Evolutionary conservation across 2,113 vertebrate species (phyloP).

Genomic region (Polypterus senegalus): DNA sequence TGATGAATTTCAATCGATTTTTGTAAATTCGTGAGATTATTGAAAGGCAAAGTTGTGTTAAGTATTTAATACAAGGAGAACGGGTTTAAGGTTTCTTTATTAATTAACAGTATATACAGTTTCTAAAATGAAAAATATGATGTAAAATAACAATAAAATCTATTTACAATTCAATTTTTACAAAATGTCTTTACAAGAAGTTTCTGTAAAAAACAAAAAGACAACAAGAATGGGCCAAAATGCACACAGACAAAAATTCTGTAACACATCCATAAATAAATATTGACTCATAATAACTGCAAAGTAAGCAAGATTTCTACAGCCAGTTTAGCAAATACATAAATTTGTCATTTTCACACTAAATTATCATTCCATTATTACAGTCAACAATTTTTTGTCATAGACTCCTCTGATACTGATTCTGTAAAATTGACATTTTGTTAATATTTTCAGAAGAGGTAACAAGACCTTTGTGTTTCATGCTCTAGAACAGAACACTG

Average conservation of each 20-base stretch:
- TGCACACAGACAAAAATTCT: conserved; percentile 45
- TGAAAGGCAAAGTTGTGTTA: background rate
- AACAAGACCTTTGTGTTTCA: conserved; percentile 55
- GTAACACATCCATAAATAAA: conserved; percentile 89
- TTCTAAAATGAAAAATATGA: conserved; percentile 68
- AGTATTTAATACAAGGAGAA: background rate
- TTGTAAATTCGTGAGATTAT: background rate
- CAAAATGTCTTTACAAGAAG: conserved; percentile 74
- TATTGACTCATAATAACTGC: conserved; percentile 71
- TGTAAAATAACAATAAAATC: conserved; percentile 57
- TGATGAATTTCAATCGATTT: background rate
- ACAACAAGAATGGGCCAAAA: conserved; percentile 30
- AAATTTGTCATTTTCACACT: conserved; percentile 48
- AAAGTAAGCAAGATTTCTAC: conserved; percentile 63
- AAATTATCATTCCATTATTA: conserved; percentile 63
- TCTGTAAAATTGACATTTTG: conserved; percentile 57
- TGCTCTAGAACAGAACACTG: conserved; percentile 56
- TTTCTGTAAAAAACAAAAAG: conserved; percentile 38
- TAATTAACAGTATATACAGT: conserved; percentile 82
- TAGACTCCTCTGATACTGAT: conserved; percentile 62
- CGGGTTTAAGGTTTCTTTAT: conserved; percentile 64
- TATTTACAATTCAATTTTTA: conserved; percentile 90
- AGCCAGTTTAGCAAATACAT: conserved; percentile 55
- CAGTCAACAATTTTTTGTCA: conserved; percentile 53
- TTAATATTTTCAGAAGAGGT: conserved; percentile 62